phyloP scores from a whole-genome alignment of 2,113 vertebrate species.

The Phylloscopus whistleri region DNA sequence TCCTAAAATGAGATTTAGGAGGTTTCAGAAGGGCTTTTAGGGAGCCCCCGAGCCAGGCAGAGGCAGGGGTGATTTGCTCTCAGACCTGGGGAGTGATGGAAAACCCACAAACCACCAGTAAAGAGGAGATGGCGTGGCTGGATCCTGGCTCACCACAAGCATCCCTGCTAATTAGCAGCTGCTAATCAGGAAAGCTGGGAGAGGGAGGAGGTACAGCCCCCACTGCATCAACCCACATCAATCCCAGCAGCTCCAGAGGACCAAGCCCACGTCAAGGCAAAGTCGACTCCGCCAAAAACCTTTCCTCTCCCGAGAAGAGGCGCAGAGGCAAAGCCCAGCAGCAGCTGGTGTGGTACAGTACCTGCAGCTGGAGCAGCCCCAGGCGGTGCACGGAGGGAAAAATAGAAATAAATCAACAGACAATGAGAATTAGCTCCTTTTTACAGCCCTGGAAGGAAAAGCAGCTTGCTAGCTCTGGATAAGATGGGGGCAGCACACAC shows the following conservation, averaged over 20 bases:
- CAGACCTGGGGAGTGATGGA: neutral
- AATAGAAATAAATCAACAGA: conserved; percentile 37
- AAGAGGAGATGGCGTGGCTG: accelerated
- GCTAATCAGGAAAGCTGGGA: neutral
- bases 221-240: neutral
- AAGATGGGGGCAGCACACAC: accelerated
- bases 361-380: conserved; percentile 74
- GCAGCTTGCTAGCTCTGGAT: neutral
- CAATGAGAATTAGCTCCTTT: neutral
- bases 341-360: conserved; percentile 36
- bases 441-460: neutral
- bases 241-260: neutral
- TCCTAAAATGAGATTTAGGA: neutral
- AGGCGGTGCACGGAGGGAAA: neutral
- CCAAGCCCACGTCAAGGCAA: neutral
- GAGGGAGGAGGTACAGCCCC: neutral
- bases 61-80: neutral
- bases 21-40: neutral
- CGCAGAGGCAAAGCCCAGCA: neutral
- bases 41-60: accelerated
- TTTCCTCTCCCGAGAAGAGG: accelerated
- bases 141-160: neutral
- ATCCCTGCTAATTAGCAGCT: neutral
- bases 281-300: neutral
- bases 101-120: neutral